Percentiles rank a stretch among this genome's conserved stretches.
phyloP scores from a whole-genome alignment of 1,140 invertebrate genomes.

The Macrobrachium nipponense region DNA sequence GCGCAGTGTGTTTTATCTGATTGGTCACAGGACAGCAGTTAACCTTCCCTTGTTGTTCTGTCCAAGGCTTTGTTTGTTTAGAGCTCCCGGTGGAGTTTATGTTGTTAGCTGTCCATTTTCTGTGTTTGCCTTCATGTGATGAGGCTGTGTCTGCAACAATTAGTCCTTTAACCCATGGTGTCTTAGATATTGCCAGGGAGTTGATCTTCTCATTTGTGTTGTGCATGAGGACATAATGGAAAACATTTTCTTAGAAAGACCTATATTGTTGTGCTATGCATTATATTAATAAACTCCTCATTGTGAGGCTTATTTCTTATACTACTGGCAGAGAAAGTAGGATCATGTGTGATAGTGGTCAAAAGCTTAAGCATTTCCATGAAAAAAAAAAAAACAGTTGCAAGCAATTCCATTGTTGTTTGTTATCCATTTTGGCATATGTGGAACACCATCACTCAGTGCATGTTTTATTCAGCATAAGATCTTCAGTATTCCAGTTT shows the following conservation, averaged over 20 bases:
- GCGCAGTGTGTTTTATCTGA: constrained; percentile 48
- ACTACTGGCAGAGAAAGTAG: constrained; percentile 45
- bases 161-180: constrained; percentile 61
- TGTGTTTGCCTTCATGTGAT: constrained; percentile 62
- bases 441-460: constrained; percentile 54
- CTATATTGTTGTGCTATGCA: constrained; percentile 60
- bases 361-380: constrained; percentile 53
- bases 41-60: constrained; percentile 56
- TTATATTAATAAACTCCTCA: constrained; percentile 55
- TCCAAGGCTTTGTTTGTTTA: constrained; percentile 60
- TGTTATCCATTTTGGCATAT: constrained; percentile 51
- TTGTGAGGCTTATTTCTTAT: constrained; percentile 50
- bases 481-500: constrained; percentile 54
- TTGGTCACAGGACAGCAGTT: constrained; percentile 52
- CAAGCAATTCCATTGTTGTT: constrained; percentile 45
- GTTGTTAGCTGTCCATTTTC: constrained; percentile 61
- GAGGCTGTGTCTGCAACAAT: constrained; percentile 61
- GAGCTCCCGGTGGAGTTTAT: constrained; percentile 55
- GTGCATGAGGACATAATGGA: constrained; percentile 59
- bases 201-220: constrained; percentile 56
- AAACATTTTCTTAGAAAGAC: constrained; percentile 45
- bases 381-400: constrained; percentile 45
- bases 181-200: constrained; percentile 62
- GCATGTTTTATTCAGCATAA: constrained; percentile 53
- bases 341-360: constrained; percentile 58